Evolutionary conservation across 2,113 vertebrate genomes (phyloP), one percentile per base, ranked within the genome.

Genomic region (Oceanodroma tethys): DNA sequence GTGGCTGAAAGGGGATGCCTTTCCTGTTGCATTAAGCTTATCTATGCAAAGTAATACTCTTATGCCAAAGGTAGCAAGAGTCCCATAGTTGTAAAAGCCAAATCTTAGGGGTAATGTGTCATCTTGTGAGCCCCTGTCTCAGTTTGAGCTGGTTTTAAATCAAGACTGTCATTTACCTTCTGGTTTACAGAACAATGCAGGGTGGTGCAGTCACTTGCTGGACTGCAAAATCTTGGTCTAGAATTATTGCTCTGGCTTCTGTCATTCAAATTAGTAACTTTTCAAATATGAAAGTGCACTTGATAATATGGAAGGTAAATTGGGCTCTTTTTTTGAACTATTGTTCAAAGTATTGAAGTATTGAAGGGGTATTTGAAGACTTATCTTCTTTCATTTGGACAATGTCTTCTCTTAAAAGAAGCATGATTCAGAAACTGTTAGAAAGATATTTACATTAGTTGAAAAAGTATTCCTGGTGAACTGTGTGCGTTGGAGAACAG

Each of bases 401-500:
- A 36, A 16, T 38, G 20, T 42, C 9, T 22, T 62, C 36, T 48
- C 10, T 53, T 34, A 11, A 56, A 43, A 56, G 32, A 62, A 50
- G n/a, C 10, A 10, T 3, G 7, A 45, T 42, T 38, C 56, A 25
- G 42, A 21, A 65, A 7, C 16, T 74, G 45, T 30, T 36, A 8
- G 27, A 15, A 45, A 55, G 36, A 42, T 36, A 5, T 26, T 63
- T 73, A 22, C 16, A 3, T 6, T 19, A 55, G 32, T 45, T 88
- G 53, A 16, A 48, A 72, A 34, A 0, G 1, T 4, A 2, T 45
- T 87, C 5, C 53, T 72, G 52, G 20, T 63, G 12, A 42, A 9
- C 2, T 55, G 14, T 2, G 4, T 42, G 40, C 9, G 0, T 3
- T 59, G 50, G 52, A 56, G 40, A 78, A 0, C 34, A 50, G 13